Percentiles rank a stretch among this genome's conserved stretches.
These are phyloP conservation scores for Ophion obscuratus DNA, from an alignment of 2,888 invertebrate genomes.

Conservation along the genomic window DNA sequence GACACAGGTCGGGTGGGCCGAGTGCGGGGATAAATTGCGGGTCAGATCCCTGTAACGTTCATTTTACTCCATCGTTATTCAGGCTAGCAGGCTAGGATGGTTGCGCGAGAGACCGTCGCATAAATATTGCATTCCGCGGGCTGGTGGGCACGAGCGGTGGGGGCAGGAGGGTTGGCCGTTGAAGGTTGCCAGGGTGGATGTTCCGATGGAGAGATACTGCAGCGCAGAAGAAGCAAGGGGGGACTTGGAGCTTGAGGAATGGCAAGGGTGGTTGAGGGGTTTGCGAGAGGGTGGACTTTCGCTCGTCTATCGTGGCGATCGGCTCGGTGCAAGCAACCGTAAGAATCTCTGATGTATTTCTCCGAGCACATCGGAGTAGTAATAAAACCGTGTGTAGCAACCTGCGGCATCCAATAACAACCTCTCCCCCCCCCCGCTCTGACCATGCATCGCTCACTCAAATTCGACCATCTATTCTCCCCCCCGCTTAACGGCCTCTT, in stretches of 20 bases:
- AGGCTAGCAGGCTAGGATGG: slow-evolving; percentile 4
- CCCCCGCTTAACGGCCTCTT: neutral
- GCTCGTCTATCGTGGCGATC: slow-evolving; percentile 60
- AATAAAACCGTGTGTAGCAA: slow-evolving; percentile 67
- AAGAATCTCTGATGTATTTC: slow-evolving; percentile 72
- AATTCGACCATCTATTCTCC: neutral
- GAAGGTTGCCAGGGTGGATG: too few relatives aligned
- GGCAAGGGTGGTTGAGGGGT: slow-evolving; percentile 16
- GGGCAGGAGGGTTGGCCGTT: too few relatives aligned
- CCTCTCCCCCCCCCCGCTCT: neutral
- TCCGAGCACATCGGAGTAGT: slow-evolving; percentile 72
- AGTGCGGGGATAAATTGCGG: neutral
- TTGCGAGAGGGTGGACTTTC: slow-evolving; percentile 6
- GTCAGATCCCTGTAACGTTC: slow-evolving; percentile 42
- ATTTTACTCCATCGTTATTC: slow-evolving; percentile 4
- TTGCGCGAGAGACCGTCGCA: slow-evolving; percentile 39
- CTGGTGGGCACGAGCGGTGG: neutral
- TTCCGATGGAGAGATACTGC: slow-evolving; percentile 10
- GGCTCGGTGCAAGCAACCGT: slow-evolving; percentile 69
- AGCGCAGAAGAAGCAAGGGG: slow-evolving; percentile 69
- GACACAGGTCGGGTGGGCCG: neutral
- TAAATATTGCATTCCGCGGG: slow-evolving; percentile 56
- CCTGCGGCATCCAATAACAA: slow-evolving; percentile 33
- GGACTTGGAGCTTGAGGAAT: slow-evolving; percentile 31
- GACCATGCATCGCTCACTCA: neutral